phyloP scores from a whole-genome alignment of 1,140 invertebrate species.

The Drosophila pectinifera region DNA sequence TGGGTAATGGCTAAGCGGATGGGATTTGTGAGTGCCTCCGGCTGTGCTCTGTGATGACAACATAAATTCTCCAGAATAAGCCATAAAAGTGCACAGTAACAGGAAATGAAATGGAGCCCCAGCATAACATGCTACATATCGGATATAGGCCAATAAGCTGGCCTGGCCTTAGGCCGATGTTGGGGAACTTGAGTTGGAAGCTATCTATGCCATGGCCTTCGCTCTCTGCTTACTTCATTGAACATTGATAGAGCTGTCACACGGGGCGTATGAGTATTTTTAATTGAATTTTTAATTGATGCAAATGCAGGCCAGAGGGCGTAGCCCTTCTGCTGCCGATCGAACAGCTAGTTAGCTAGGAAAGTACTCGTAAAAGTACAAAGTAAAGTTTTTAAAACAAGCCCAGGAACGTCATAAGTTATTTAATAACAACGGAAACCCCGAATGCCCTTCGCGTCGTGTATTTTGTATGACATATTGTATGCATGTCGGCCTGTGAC shows the following conservation, averaged over 20 bases:
- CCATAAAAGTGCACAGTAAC: slow-evolving; percentile 45
- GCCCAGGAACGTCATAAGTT: slow-evolving; percentile 33
- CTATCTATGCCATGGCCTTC: slow-evolving; percentile 9
- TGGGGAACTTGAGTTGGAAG: background rate
- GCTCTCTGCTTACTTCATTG: slow-evolving; percentile 22
- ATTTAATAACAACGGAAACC: slow-evolving; percentile 29
- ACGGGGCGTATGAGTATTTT: slow-evolving; percentile 48
- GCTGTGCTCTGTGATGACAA: slow-evolving; percentile 15
- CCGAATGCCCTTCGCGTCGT: background rate
- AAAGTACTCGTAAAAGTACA: background rate
- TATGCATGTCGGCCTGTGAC: slow-evolving; percentile 21
- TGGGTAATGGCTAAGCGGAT: slow-evolving; percentile 35
- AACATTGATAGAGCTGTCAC: slow-evolving; percentile 30
- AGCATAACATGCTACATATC: slow-evolving; percentile 1
- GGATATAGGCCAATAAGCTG: slow-evolving; percentile 1
- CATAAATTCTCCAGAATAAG: slow-evolving; percentile 40
- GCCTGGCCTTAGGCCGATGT: background rate
- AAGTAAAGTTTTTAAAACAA: slow-evolving; percentile 26
- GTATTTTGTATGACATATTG: slow-evolving; percentile 33
- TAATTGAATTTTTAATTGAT: slow-evolving; percentile 44
- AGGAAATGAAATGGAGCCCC: slow-evolving; percentile 16
- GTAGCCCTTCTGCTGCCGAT: background rate
- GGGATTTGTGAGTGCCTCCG: slow-evolving; percentile 29
- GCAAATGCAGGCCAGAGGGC: slow-evolving; percentile 18
- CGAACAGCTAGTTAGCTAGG: background rate